Evolutionary conservation across 2,888 invertebrate species (phyloP).

Genomic region (Chorisops tibialis): DNA sequence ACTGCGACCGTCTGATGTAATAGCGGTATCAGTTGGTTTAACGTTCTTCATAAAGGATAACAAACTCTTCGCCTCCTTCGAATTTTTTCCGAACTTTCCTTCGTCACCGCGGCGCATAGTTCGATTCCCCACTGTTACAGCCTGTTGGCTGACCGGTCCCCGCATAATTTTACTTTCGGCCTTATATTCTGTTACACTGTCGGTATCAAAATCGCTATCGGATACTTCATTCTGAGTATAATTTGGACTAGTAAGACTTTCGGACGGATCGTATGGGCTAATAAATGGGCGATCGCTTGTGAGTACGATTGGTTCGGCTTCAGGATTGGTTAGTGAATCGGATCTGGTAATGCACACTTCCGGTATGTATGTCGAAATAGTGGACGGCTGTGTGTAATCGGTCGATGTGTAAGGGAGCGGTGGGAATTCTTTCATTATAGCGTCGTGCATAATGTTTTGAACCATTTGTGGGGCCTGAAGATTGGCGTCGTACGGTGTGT

Average conservation of each 20-base stretch:
- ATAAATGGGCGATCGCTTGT: slow-evolving; percentile 45
- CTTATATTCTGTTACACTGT: slow-evolving; percentile 58
- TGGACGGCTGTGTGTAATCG: slow-evolving; percentile 53
- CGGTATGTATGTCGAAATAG: slow-evolving; percentile 52
- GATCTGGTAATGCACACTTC: slow-evolving; percentile 38
- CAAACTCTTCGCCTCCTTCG: slow-evolving; percentile 55
- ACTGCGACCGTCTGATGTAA: slow-evolving; percentile 41
- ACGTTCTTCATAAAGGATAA: slow-evolving; percentile 59
- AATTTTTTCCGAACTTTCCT: slow-evolving; percentile 49
- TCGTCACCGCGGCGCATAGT: slow-evolving; percentile 51
- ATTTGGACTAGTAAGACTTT: slow-evolving; percentile 25
- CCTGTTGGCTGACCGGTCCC: slow-evolving; percentile 69
- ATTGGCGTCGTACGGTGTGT: background rate
- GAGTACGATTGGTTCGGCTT: slow-evolving; percentile 46
- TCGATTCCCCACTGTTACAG: slow-evolving; percentile 57
- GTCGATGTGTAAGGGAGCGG: slow-evolving; percentile 53
- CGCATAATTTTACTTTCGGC: slow-evolving; percentile 73
- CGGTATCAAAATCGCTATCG: slow-evolving; percentile 47
- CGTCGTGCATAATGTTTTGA: slow-evolving; percentile 29
- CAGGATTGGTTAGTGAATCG: slow-evolving; percentile 47
- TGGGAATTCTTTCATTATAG: slow-evolving; percentile 17
- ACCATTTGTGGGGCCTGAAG: slow-evolving; percentile 43
- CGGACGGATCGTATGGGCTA: slow-evolving; percentile 36
- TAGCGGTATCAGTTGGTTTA: slow-evolving; percentile 38
- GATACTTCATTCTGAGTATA: slow-evolving; percentile 40